Evolutionary conservation across 2,113 vertebrate genomes (phyloP).

Genomic region (Gallinago paraguaiae): DNA sequence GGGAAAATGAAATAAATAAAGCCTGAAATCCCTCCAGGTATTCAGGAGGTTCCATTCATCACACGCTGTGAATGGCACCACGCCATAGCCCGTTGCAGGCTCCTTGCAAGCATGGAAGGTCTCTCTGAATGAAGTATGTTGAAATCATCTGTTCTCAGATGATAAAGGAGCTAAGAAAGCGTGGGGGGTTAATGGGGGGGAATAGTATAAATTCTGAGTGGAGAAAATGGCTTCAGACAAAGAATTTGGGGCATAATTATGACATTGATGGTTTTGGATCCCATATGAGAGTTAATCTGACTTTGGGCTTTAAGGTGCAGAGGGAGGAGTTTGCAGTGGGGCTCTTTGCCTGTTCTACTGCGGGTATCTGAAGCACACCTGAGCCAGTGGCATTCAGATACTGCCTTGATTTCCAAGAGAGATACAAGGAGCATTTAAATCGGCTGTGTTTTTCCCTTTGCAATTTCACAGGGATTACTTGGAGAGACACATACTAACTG

Average conservation of each 20-base stretch:
- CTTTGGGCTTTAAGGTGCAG: background rate
- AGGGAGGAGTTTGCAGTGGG: background rate
- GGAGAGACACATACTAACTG: background rate
- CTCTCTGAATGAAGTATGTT: background rate
- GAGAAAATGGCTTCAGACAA: background rate
- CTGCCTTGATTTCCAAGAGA: background rate
- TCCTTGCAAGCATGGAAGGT: background rate
- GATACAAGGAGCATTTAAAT: background rate
- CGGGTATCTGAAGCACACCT: background rate
- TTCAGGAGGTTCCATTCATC: background rate
- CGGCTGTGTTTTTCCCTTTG: background rate
- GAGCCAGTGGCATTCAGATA: background rate
- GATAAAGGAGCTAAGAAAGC: background rate
- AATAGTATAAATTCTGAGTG: background rate
- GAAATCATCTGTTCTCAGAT: background rate
- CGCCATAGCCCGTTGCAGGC: background rate
- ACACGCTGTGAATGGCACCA: fast-evolving
- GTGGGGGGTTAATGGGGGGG: background rate
- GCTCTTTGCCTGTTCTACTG: background rate
- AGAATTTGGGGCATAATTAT: background rate
- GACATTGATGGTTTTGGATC: background rate
- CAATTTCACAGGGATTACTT: background rate
- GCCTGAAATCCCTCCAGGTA: background rate
- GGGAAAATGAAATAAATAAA: background rate
- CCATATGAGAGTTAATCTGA: background rate